phyloP scores from a whole-genome alignment of 2,113 vertebrate genomes.

The Microcebus murinus region DNA sequence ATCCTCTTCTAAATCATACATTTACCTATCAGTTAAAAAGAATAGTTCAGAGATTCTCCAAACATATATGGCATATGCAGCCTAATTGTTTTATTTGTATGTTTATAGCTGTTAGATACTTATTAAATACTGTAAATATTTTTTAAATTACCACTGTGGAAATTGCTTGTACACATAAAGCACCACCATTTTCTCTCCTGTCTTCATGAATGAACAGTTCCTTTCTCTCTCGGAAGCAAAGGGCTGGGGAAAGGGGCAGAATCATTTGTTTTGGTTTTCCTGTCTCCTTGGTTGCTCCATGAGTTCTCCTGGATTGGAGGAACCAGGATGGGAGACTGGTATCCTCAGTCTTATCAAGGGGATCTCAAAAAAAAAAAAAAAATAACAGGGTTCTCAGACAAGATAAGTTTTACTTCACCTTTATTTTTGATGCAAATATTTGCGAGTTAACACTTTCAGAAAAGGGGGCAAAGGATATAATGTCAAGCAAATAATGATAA shows the following conservation, averaged over 20 bases:
- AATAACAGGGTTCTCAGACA: not conserved
- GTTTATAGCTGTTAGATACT: not conserved
- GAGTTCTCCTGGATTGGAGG: not conserved
- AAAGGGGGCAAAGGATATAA: not conserved
- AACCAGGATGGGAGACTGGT: not conserved
- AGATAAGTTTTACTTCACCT: not conserved
- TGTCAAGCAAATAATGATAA: not conserved
- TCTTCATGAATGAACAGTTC: not conserved
- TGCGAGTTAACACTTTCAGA: slow-evolving; percentile 16
- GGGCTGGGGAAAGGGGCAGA: not conserved
- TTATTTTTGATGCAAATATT: not conserved
- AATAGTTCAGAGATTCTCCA: not conserved
- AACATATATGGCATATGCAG: not conserved
- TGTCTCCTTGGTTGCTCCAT: not conserved
- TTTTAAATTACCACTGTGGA: not conserved
- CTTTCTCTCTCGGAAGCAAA: not conserved
- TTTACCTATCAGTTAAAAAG: not conserved
- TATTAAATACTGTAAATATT: not conserved
- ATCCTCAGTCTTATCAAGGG: not conserved
- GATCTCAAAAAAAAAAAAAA: not conserved
- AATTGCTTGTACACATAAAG: not conserved
- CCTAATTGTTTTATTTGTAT: not conserved
- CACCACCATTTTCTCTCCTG: not conserved
- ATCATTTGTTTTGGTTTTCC: not conserved
- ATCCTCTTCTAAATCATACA: not conserved